A percentile compares a stretch with the other conserved stretches of the same genome.
Conservation (phyloP, 2,797 vertebrate species). For the Scarus forsteni region DNA sequence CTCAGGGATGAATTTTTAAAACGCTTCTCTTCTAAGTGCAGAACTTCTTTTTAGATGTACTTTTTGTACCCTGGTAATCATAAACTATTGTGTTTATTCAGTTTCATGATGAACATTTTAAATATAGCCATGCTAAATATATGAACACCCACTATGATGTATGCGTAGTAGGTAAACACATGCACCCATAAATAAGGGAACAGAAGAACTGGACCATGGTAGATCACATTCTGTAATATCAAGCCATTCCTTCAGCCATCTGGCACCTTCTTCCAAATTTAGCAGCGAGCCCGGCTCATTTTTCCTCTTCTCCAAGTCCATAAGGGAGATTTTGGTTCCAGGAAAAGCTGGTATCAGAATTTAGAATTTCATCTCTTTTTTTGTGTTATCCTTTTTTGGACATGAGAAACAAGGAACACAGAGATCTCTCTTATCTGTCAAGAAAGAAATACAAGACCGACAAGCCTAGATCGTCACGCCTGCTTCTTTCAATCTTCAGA, state of each 20-base stretch:
- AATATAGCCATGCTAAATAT: neutral
- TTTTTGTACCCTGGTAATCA: neutral
- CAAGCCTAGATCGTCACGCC: constrained; percentile 27
- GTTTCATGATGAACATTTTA: too few species aligned
- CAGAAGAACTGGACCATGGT: constrained; percentile 36
- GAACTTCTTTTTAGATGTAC: neutral
- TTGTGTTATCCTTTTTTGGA: constrained; percentile 37
- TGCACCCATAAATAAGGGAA: constrained; percentile 14
- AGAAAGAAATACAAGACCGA: constrained; percentile 29
- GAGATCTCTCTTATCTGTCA: constrained; percentile 32
- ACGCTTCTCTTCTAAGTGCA: neutral
- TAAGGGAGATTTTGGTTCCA: constrained; percentile 59
- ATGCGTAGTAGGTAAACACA: neutral
- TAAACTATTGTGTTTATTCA: neutral
- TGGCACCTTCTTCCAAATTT: constrained; percentile 72
- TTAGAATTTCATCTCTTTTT: constrained; percentile 36
- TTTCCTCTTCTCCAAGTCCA: constrained; percentile 58
- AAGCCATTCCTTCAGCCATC: constrained; percentile 70
- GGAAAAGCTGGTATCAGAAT: constrained; percentile 59
- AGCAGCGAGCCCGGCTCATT: constrained; percentile 64
- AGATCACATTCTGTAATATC: constrained; percentile 49
- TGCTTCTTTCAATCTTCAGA: constrained; percentile 30
- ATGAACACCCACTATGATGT: neutral
- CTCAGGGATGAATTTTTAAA: neutral
- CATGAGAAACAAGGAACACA: constrained; percentile 12